A percentile compares a stretch with the other conserved stretches of the same genome.
Conservation (phyloP, 2,797 vertebrate genomes). For the Rhinoraja longicauda region DNA sequence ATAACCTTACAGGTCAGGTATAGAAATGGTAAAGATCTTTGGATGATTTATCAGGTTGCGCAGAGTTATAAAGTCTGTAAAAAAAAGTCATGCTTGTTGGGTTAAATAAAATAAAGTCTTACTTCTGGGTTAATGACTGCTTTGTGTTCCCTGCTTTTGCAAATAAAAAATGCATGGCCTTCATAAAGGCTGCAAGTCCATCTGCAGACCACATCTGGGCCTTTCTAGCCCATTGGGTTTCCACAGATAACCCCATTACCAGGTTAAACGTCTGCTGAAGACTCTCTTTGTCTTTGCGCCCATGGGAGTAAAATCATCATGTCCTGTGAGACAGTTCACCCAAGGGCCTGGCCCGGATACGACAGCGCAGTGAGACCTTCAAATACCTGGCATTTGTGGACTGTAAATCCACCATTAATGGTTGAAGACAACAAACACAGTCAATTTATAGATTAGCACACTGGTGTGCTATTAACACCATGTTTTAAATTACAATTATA, state of each 20-base stretch:
- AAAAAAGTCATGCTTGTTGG: neutral
- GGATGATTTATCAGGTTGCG: neutral
- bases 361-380: neutral
- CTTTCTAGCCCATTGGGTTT: neutral
- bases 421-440: neutral
- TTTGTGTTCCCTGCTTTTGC: neutral
- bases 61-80: neutral
- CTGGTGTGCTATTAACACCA: neutral
- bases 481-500: neutral
- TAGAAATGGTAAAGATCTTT: neutral
- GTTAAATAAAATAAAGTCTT: neutral
- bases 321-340: neutral
- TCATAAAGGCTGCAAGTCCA: neutral
- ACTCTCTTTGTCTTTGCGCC: no score
- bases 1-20: neutral
- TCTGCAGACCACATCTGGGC: neutral
- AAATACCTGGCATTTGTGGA: neutral
- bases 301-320: neutral
- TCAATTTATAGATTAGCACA: neutral
- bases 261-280: neutral
- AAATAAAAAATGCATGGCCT: neutral
- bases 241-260: neutral
- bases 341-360: neutral
- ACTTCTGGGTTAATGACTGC: neutral
- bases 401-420: neutral